phyloP scores from a whole-genome alignment of 2,888 invertebrate species.

The Limnephilus auricula region DNA sequence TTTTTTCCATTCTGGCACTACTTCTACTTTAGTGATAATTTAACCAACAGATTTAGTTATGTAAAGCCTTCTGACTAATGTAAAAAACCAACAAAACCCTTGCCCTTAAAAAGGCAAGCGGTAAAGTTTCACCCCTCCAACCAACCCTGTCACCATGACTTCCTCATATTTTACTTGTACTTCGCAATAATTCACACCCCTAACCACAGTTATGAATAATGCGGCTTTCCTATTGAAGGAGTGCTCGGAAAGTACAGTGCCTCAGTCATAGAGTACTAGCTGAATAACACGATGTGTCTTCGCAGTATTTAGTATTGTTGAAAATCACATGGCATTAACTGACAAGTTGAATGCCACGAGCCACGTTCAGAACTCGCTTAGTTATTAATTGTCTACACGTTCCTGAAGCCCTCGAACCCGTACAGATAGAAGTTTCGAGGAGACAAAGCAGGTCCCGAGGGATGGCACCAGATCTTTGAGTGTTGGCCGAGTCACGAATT shows the following conservation, averaged over 20 bases:
- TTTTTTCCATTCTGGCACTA: not conserved
- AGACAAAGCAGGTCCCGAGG: not conserved
- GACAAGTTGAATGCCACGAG: not conserved
- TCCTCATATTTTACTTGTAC: not conserved
- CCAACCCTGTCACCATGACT: not conserved
- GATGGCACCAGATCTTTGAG: constrained; percentile 22
- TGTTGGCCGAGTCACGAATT: constrained; percentile 33
- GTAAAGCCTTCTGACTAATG: not conserved
- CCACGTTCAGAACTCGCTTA: not conserved
- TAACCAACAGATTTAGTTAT: not conserved
- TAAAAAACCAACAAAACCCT: not conserved
- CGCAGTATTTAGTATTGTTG: not conserved
- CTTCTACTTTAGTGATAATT: not conserved
- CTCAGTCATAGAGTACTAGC: not conserved
- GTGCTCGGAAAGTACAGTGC: not conserved
- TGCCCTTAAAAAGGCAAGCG: not conserved
- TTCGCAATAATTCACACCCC: not conserved
- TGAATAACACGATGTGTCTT: not conserved
- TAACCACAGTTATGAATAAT: not conserved
- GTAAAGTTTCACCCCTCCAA: not conserved
- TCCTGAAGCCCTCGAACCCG: not conserved
- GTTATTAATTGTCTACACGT: constrained; percentile 2
- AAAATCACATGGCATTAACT: not conserved
- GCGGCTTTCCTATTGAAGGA: not conserved
- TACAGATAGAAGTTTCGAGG: not conserved